Base-by-base conservation (phyloP, 2,797 vertebrate genomes). In the Hypotaenidia okinawae region DNA sequence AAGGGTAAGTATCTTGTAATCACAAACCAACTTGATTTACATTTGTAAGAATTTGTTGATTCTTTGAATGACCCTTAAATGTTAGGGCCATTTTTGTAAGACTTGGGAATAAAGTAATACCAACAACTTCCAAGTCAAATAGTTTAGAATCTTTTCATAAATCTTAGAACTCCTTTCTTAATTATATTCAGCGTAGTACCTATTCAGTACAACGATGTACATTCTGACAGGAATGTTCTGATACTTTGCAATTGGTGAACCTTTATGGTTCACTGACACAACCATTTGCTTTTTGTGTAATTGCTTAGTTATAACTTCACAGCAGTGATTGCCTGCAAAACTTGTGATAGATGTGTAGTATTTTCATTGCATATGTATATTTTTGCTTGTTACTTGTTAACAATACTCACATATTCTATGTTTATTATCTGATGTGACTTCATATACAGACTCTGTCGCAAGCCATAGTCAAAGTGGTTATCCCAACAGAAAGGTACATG, bases 381-480 rank as follows among this genome's bases (percentile, higher is more conserved):
- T 98, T 99, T 99, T 99, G 99, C 98, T 98, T 99, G 99, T 99
- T 99, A 99, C 98, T 99, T 99, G 99, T 99, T 99, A 99, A 99
- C 99, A 99, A 99, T 99, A 99, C 99, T 99, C 99, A 99, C 99
- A 99, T 99, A 99, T 99, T 99, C 99, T 99, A 99, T 99, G 99
- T 99, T 99, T 99, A 99, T 99, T 99, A 99, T 99, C 99, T 99
- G 99, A 99, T 99, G 99, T 99, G 99, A 99, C 99, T 99, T 99
- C 99, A 99, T 99, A 99, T 99, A 99, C 99, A 99, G 99, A 99
- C 99, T 99, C 99, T 99, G 99, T 99, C 99, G 99, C 99, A 99
- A 99, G 99, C 99, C 99, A 99, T 99, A 99, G 99, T 99, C 99
- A 99, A 99, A 99, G 99, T 99, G 99, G 99, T 99, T 99, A 99